Evolutionary conservation across 1,140 invertebrate species (phyloP).

Genomic region (Drosophila pruinosa): DNA sequence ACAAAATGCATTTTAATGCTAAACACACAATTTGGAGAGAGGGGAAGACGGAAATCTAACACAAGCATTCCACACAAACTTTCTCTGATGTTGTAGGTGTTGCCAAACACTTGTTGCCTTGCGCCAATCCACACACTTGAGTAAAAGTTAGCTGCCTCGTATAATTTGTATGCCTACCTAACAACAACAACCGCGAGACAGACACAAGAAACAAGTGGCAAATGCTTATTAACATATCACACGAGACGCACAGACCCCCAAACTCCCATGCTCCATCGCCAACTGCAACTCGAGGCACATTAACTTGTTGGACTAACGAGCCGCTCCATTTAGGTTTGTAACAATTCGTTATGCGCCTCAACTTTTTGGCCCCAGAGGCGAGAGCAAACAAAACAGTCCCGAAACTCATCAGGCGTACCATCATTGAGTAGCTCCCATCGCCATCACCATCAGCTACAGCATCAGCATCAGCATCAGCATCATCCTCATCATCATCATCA

Average conservation of each 20-base stretch:
- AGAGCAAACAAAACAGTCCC: slow-evolving; percentile 50
- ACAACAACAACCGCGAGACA: slow-evolving; percentile 5
- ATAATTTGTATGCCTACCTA: slow-evolving; percentile 61
- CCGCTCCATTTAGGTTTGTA: slow-evolving; percentile 76
- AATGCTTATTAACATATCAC: slow-evolving; percentile 79
- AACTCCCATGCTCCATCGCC: slow-evolving; percentile 8
- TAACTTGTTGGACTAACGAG: slow-evolving; percentile 80
- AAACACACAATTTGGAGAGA: slow-evolving; percentile 22
- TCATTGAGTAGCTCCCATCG: slow-evolving; percentile 22
- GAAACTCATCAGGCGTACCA: slow-evolving; percentile 14
- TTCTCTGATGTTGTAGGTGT: slow-evolving; percentile 68
- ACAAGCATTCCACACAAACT: slow-evolving; percentile 34
- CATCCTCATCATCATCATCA: slow-evolving; percentile 18
- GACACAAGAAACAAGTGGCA: slow-evolving; percentile 64
- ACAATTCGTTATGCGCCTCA: slow-evolving; percentile 74
- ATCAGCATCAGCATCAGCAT: slow-evolving; percentile 1
- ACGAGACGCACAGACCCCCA: slow-evolving; percentile 27
- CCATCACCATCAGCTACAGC: slow-evolving; percentile 23
- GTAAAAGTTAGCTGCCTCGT: slow-evolving; percentile 30
- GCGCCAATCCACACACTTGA: slow-evolving; percentile 47
- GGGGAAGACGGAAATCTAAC: not conserved
- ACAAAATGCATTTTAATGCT: slow-evolving; percentile 30
- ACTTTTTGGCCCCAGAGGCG: slow-evolving; percentile 10
- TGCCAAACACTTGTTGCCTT: slow-evolving; percentile 71
- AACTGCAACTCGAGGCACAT: slow-evolving; percentile 42